Conservation (phyloP, 92 coral and sea anemone genomes). For the Heliopora coerulea region DNA sequence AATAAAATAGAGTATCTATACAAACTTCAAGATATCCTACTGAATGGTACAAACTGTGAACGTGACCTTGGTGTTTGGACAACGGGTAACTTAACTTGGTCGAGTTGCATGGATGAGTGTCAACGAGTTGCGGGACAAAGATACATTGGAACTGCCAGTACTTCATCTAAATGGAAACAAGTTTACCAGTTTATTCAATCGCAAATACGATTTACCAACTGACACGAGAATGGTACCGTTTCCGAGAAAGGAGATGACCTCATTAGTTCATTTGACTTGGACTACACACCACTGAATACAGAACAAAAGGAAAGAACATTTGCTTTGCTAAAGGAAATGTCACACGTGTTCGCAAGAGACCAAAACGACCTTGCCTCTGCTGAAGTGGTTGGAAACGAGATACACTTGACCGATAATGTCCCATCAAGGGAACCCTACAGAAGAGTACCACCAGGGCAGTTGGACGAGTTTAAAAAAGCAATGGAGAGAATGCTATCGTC, state of each 20-base stretch:
- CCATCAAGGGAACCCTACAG: neutral
- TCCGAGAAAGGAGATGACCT: neutral
- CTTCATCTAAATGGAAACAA: conserved; percentile 39
- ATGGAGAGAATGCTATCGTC: too few species aligned
- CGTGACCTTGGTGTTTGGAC: too few species aligned
- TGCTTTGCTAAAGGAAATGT: conserved; percentile 40
- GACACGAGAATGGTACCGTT: neutral
- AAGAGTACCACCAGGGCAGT: conserved; percentile 15
- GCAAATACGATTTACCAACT: conserved; percentile 1
- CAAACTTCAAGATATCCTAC: too few species aligned
- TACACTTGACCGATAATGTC: conserved; percentile 5
- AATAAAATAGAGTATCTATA: too few species aligned
- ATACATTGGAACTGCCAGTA: conserved; percentile 28
- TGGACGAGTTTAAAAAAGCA: conserved; percentile 42
- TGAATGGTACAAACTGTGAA: too few species aligned
- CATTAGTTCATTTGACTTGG: conserved; percentile 17
- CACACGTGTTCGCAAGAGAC: conserved; percentile 26
- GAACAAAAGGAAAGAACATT: conserved; percentile 23
- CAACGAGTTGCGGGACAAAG: conserved; percentile 7
- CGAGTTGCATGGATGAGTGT: conserved; percentile 42
- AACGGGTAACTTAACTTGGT: too few species aligned
- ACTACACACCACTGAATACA: conserved; percentile 7
- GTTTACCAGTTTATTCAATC: conserved; percentile 41
- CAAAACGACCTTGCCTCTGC: conserved; percentile 29
- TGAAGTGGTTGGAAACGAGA: conserved; percentile 10